Conservation (phyloP, 1,140 invertebrate genomes). For the Zaprionus ghesquierei region DNA sequence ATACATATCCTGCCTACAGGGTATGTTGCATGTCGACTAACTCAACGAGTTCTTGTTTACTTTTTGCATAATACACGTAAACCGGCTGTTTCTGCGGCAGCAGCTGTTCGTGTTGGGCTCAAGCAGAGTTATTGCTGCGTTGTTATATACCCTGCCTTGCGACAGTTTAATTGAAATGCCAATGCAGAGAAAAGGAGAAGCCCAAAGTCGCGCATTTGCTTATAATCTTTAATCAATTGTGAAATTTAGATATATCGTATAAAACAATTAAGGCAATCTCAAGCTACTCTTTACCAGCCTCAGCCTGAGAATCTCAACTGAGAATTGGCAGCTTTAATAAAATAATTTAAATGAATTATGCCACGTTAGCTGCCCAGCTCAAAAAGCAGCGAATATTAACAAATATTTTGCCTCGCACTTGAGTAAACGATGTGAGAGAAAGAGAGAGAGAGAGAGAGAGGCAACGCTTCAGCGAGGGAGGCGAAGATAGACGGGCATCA, state of each 20-base stretch:
- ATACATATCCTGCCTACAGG: background rate
- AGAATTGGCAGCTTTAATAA: conserved; percentile 53
- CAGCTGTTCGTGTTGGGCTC: conserved; percentile 60
- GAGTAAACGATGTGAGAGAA: conserved; percentile 33
- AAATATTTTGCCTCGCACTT: conserved; percentile 35
- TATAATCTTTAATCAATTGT: conserved; percentile 17
- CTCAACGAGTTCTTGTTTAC: background rate
- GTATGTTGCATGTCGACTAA: background rate
- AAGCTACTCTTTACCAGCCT: conserved; percentile 53
- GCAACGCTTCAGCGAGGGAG: background rate
- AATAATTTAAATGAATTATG: conserved; percentile 77
- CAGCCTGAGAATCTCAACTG: conserved; percentile 13
- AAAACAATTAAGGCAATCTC: too few relatives aligned
- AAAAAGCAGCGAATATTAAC: conserved; percentile 33
- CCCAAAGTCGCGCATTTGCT: conserved; percentile 12
- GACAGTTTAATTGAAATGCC: conserved; percentile 56
- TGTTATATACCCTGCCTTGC: conserved; percentile 34
- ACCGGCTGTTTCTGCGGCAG: conserved; percentile 52
- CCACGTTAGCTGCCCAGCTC: conserved; percentile 29
- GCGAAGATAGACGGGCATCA: background rate
- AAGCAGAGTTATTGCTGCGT: conserved; percentile 28
- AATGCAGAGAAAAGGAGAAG: too few relatives aligned
- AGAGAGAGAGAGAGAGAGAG: background rate
- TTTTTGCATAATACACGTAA: conserved; percentile 49
- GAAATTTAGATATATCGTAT: too few relatives aligned